Evolutionary conservation across 2,888 invertebrate species (phyloP).

Genomic region (Andrena trimmerana): DNA sequence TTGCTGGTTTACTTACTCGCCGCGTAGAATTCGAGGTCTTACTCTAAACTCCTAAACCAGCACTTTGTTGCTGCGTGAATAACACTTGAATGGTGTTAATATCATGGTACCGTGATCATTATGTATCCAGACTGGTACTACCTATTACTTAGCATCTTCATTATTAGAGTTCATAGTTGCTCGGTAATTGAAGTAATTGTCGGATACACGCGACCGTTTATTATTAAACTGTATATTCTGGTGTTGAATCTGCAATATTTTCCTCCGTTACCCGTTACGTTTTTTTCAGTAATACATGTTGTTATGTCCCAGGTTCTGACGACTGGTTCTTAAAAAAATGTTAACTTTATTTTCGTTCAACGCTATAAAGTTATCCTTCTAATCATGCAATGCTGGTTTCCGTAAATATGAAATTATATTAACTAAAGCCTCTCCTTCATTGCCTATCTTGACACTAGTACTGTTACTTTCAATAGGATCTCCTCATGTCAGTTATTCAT

Average conservation of each 20-base stretch:
- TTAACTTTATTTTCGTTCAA: too few relatives aligned
- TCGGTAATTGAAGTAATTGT: background rate
- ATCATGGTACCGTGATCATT: background rate
- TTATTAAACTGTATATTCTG: too few relatives aligned
- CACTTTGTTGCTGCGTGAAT: constrained; percentile 19
- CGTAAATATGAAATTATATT: too few relatives aligned
- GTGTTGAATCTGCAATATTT: background rate
- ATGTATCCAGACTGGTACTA: background rate
- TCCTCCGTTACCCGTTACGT: background rate
- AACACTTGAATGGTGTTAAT: constrained; percentile 19
- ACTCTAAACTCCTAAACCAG: constrained; percentile 1
- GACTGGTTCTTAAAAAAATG: too few relatives aligned
- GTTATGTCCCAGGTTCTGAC: too few relatives aligned
- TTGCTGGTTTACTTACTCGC: constrained; percentile 47
- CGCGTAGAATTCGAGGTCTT: constrained; percentile 28
- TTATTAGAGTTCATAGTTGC: background rate
- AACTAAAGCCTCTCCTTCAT: too few relatives aligned
- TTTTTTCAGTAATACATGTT: background rate
- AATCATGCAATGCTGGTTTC: too few relatives aligned
- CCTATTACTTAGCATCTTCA: background rate
- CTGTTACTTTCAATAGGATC: too few relatives aligned
- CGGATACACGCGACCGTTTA: background rate
- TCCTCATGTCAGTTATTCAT: too few relatives aligned
- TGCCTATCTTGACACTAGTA: too few relatives aligned
- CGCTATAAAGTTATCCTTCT: too few relatives aligned